These are phyloP conservation scores for Cervus canadensis DNA, from an alignment of 2,113 vertebrate genomes.

Conservation along the genomic window DNA sequence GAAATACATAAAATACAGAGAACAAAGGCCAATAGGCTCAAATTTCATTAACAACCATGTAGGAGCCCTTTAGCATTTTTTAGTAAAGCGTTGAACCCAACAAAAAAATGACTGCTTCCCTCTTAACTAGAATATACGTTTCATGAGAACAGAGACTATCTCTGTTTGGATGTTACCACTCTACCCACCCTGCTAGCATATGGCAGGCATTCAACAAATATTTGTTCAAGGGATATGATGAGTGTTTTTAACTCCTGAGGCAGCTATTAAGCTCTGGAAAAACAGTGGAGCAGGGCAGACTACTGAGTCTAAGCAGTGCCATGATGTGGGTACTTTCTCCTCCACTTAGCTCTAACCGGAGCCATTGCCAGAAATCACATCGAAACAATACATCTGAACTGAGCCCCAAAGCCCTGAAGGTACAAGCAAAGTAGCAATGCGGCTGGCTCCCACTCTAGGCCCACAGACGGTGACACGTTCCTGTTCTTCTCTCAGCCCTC, in stretches of 20 bases:
- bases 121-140: not conserved
- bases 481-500: not conserved
- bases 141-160: not conserved
- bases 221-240: not conserved
- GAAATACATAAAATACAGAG: not conserved
- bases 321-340: not conserved
- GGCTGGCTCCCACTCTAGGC: not conserved
- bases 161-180: not conserved
- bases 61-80: not conserved
- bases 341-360: not conserved
- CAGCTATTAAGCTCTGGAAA: not conserved
- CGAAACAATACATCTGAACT: not conserved
- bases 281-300: not conserved
- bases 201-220: not conserved
- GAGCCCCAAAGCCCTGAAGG: not conserved
- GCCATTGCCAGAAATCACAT: not conserved
- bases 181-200: not conserved
- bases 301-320: not conserved
- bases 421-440: not conserved
- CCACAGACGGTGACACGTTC: not conserved
- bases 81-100: not conserved
- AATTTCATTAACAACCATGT: not conserved
- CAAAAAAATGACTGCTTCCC: not conserved
- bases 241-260: not conserved
- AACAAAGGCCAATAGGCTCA: not conserved